These are phyloP conservation scores for Pseudomugil gertrudae DNA, from an alignment of 2,797 vertebrate genomes.

Conservation along the genomic window DNA sequence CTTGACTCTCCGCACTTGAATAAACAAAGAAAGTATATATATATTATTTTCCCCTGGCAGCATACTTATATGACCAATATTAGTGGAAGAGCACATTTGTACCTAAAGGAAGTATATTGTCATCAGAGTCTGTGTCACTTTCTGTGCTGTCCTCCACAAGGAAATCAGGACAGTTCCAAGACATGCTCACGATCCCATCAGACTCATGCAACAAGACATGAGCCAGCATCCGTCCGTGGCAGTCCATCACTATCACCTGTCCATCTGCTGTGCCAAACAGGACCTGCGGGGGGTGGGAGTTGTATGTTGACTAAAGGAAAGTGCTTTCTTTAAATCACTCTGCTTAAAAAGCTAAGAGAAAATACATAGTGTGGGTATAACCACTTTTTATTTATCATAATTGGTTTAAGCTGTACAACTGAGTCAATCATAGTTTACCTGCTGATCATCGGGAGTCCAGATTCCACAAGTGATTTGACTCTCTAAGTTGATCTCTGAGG, in stretches of 20 bases:
- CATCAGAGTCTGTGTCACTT: constrained; percentile 96
- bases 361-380: background rate
- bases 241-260: constrained; percentile 99
- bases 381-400: background rate
- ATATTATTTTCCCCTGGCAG: background rate
- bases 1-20: constrained; percentile 88
- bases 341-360: background rate
- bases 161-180: constrained; percentile 98
- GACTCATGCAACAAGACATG: constrained; percentile 96
- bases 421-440: constrained; percentile 79
- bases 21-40: constrained; percentile 15
- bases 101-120: constrained; percentile 51
- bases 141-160: constrained; percentile 98
- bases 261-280: constrained; percentile 98
- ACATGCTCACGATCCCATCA: constrained; percentile 97
- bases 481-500: constrained; percentile 98
- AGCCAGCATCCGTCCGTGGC: constrained; percentile 97
- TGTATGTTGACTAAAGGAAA: constrained; percentile 25
- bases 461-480: constrained; percentile 99
- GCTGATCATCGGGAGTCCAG: constrained; percentile 99
- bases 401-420: background rate
- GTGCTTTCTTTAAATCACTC: constrained; percentile 10
- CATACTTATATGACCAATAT: background rate
- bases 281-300: constrained; percentile 81
- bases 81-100: too few species aligned